These are phyloP conservation scores for Spialia ferax DNA, from an alignment of 2,888 invertebrate species.

Conservation along the genomic window DNA sequence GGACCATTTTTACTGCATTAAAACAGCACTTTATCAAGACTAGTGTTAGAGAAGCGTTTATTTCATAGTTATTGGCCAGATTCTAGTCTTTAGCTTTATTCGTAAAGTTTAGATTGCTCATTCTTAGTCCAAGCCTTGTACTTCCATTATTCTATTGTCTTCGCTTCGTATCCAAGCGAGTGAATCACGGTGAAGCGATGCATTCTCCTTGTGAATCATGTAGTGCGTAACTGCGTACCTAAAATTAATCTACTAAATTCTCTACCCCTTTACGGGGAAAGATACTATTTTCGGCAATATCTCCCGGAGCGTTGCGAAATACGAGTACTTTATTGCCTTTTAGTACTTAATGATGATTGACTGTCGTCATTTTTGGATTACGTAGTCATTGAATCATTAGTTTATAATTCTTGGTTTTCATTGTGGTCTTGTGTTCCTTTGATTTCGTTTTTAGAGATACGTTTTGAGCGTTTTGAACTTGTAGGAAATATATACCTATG, in stretches of 20 bases:
- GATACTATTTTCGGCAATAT: conserved; percentile 70
- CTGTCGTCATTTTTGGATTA: background rate
- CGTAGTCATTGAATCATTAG: background rate
- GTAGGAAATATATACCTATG: too few relatives aligned
- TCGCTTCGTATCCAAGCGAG: background rate
- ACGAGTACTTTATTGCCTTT: background rate
- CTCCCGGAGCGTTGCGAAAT: conserved; percentile 68
- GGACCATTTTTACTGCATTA: too few relatives aligned
- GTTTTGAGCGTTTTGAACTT: too few relatives aligned
- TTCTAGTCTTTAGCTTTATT: background rate
- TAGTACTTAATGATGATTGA: background rate
- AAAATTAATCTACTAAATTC: conserved; percentile 24
- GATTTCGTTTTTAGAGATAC: too few relatives aligned
- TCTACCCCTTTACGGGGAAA: conserved; percentile 13
- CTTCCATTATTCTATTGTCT: conserved; percentile 14
- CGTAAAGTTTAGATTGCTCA: background rate
- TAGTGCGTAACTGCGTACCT: conserved; percentile 10
- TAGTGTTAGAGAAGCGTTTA: too few relatives aligned
- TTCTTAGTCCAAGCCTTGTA: too few relatives aligned
- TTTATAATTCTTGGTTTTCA: too few relatives aligned
- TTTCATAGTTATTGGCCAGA: too few relatives aligned
- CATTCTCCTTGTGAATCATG: conserved; percentile 28
- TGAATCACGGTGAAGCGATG: conserved; percentile 24
- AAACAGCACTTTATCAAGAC: too few relatives aligned
- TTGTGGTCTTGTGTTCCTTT: too few relatives aligned